Percentiles rank a stretch among this genome's conserved stretches.
phyloP scores from a whole-genome alignment of 2,113 vertebrate genomes.

The Merops nubicus region DNA sequence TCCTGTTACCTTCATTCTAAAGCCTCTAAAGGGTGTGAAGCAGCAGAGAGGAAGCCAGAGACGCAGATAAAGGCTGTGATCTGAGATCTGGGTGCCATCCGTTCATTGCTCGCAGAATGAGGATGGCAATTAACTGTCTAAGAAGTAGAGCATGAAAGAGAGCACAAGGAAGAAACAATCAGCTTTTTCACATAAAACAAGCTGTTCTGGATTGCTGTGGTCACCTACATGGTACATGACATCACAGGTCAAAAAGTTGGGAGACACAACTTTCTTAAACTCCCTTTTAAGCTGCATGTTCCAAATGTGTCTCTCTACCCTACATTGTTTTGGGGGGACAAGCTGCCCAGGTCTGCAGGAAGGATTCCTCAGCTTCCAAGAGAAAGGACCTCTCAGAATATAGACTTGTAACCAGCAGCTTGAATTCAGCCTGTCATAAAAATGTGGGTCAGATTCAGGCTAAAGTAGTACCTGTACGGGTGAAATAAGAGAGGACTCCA shows the following conservation, averaged over 20 bases:
- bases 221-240: background rate
- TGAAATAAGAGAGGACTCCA: background rate
- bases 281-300: background rate
- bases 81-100: background rate
- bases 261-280: background rate
- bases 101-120: rapidly evolving
- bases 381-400: background rate
- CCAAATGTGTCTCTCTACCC: background rate
- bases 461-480: background rate
- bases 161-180: background rate
- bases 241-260: background rate
- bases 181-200: background rate
- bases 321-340: rapidly evolving
- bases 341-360: background rate
- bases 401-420: background rate
- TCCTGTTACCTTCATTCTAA: background rate
- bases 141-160: background rate
- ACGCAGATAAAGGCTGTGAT: background rate
- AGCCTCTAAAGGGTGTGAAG: background rate
- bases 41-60: background rate
- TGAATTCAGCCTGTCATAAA: background rate
- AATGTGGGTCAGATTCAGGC: background rate
- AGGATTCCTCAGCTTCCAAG: background rate
- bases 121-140: background rate
- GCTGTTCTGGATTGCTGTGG: background rate